A percentile compares a stretch with the other conserved stretches of the same genome.
These are phyloP conservation scores for Pandion haliaetus DNA, from an alignment of 2,113 vertebrate genomes.

Conservation along the genomic window DNA sequence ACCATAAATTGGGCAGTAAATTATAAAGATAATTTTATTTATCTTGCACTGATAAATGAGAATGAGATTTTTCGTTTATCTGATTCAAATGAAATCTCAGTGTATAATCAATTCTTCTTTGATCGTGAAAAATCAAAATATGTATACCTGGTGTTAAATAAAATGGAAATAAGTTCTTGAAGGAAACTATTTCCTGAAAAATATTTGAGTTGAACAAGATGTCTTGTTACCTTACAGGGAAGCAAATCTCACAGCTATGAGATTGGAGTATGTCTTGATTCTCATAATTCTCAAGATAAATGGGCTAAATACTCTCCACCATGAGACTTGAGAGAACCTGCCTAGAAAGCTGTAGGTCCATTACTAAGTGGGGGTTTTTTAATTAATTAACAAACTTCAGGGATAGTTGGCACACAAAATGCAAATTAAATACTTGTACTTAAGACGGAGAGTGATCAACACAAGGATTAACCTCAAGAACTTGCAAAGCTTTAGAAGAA, in stretches of 20 bases:
- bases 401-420: background rate
- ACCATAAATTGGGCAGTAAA: background rate
- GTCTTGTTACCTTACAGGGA: background rate
- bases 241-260: background rate
- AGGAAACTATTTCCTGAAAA: background rate
- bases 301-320: background rate
- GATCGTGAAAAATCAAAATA: background rate
- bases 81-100: background rate
- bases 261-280: background rate
- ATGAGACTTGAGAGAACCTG: background rate
- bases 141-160: background rate
- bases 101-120: background rate
- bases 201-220: background rate
- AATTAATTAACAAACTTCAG: background rate
- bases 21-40: background rate
- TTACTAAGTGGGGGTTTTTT: background rate
- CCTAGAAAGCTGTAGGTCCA: background rate
- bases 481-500: background rate
- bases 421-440: background rate
- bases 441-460: background rate
- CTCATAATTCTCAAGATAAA: background rate
- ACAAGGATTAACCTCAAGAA: background rate
- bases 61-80: background rate
- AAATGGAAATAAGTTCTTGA: background rate
- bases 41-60: background rate